phyloP scores from a whole-genome alignment of 2,797 vertebrate genomes.

The Euthynnus affinis region DNA sequence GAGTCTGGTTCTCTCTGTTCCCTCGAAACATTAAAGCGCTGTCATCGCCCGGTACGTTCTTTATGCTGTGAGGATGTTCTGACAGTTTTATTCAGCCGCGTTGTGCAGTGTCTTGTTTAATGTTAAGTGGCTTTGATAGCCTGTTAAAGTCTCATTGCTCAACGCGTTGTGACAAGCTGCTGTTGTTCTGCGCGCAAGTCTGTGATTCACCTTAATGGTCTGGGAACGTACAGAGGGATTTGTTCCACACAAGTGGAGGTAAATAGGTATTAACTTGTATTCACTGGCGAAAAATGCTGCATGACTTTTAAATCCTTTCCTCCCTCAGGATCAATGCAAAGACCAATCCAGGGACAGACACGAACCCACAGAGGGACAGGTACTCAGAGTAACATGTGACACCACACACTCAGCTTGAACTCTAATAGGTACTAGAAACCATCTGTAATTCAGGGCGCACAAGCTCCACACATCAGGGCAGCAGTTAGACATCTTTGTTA shows the following conservation, averaged over 20 bases:
- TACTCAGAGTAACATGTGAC: background rate
- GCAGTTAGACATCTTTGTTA: background rate
- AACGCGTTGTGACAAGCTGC: constrained; percentile 53
- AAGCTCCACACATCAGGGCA: background rate
- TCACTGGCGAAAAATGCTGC: constrained; percentile 42
- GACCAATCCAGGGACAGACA: background rate
- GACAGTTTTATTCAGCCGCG: constrained; percentile 1
- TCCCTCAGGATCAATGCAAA: constrained; percentile 36
- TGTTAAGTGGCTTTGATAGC: constrained; percentile 39
- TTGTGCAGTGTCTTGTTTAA: constrained; percentile 38
- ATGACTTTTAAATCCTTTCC: constrained; percentile 20
- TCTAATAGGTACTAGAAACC: background rate
- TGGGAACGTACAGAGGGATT: constrained; percentile 46
- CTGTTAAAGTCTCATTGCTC: constrained; percentile 52
- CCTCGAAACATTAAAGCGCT: constrained; percentile 11
- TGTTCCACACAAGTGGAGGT: constrained; percentile 58
- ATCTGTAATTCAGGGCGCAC: background rate
- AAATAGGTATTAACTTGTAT: constrained; percentile 52
- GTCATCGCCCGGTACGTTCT: constrained; percentile 10
- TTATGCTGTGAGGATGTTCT: constrained; percentile 12
- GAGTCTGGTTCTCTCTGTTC: background rate
- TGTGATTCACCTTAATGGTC: constrained; percentile 50
- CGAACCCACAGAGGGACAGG: background rate
- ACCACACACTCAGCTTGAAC: background rate
- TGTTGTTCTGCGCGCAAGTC: constrained; percentile 31